Percentiles rank a stretch among this genome's conserved stretches.
phyloP scores from a whole-genome alignment of 2,888 invertebrate species.

The Caenorhabditis sulstoni region DNA sequence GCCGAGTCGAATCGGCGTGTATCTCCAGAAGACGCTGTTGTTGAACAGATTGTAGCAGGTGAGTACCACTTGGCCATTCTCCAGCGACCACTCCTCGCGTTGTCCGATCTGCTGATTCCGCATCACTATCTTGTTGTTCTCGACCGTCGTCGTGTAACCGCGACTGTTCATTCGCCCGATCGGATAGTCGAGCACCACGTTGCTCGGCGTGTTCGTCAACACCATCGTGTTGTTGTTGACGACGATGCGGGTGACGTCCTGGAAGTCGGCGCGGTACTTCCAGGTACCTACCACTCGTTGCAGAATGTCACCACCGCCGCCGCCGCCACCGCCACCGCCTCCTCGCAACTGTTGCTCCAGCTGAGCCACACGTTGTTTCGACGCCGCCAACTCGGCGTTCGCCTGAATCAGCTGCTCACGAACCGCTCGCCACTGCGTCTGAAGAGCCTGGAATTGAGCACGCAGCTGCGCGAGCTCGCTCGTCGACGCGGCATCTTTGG shows the following conservation, averaged over 20 bases:
- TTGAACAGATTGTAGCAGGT: background rate
- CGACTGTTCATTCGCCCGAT: background rate
- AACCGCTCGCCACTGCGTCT: background rate
- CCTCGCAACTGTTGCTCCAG: background rate
- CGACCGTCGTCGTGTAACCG: background rate
- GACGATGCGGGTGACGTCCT: background rate
- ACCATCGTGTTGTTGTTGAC: background rate
- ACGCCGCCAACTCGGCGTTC: too few species aligned
- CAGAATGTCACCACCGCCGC: background rate
- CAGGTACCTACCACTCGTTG: background rate
- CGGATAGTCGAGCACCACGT: background rate
- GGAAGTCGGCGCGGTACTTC: constrained; percentile 1
- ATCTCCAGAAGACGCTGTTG: background rate
- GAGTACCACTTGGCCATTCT: background rate
- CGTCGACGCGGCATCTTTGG: background rate
- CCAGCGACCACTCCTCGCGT: background rate
- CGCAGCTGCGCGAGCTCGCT: background rate
- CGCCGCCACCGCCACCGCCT: background rate
- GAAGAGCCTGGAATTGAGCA: background rate
- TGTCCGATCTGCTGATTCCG: background rate
- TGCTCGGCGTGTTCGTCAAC: background rate
- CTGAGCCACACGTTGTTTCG: background rate
- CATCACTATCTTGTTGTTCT: background rate
- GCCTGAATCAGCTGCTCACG: background rate
- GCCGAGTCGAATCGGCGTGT: background rate